phyloP scores from a whole-genome alignment of 2,113 vertebrate species.

The Panthera uncia region DNA sequence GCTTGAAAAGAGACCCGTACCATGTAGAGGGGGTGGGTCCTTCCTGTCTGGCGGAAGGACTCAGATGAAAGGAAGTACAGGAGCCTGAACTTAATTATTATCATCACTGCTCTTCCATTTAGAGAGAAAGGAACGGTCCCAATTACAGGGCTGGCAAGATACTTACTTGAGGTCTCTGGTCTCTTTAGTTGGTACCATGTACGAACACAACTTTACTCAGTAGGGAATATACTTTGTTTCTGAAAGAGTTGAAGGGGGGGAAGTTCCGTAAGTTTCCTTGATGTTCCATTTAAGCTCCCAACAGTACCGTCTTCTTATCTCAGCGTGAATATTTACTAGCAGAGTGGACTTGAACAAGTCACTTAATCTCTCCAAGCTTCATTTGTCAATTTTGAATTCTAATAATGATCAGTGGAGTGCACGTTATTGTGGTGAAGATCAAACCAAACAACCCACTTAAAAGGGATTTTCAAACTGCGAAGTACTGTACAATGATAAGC shows the following conservation, averaged over 20 bases:
- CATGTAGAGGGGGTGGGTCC: not conserved
- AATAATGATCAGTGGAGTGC: not conserved
- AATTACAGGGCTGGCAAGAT: not conserved
- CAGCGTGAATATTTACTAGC: not conserved
- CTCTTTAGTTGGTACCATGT: not conserved
- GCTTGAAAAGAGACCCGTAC: not conserved
- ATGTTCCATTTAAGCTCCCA: not conserved
- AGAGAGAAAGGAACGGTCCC: constrained; percentile 18
- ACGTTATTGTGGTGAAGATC: constrained; percentile 32
- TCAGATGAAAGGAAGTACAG: constrained; percentile 16
- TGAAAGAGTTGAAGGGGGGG: not conserved
- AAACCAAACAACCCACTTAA: not conserved
- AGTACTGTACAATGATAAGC: not conserved
- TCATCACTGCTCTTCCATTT: not conserved
- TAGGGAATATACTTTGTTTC: not conserved
- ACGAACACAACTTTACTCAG: not conserved
- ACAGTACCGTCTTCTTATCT: not conserved
- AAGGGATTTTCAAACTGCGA: constrained; percentile 28
- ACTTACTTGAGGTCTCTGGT: not conserved
- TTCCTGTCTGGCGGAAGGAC: constrained; percentile 56
- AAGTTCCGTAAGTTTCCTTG: not conserved
- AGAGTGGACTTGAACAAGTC: constrained; percentile 25
- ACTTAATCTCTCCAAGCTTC: constrained; percentile 10
- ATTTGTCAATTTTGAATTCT: constrained; percentile 26
- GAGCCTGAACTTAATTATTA: constrained; percentile 37